These are phyloP conservation scores for Cettia cetti DNA, from an alignment of 2,113 vertebrate species.

Conservation along the genomic window DNA sequence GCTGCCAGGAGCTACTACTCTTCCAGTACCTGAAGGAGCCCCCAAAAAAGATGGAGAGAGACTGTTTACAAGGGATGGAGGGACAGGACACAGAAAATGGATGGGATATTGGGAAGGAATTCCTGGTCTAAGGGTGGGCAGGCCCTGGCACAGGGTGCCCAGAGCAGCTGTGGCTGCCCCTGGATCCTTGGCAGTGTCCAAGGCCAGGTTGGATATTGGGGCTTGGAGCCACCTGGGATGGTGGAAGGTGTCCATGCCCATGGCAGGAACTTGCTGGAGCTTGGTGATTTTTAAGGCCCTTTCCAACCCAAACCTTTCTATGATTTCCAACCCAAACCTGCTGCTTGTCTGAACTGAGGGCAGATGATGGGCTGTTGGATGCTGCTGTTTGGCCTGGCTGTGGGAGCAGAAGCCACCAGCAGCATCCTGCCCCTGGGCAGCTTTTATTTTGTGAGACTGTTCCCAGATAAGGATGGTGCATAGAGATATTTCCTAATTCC, in stretches of 20 bases:
- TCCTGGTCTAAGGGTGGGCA: fast-evolving
- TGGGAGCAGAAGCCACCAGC: not conserved
- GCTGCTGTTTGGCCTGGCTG: not conserved
- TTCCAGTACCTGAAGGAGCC: not conserved
- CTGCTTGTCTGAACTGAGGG: not conserved
- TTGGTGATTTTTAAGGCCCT: not conserved
- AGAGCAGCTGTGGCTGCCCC: not conserved
- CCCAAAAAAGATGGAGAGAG: too few relatives aligned
- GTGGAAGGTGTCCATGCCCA: not conserved
- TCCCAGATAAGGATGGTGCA: not conserved
- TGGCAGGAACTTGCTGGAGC: too few relatives aligned
- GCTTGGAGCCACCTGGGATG: fast-evolving
- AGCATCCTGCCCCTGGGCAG: not conserved
- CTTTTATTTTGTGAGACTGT: not conserved
- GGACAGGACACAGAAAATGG: not conserved
- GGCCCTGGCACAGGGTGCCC: not conserved
- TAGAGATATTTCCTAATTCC: not conserved
- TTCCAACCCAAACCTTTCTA: not conserved
- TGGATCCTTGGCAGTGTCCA: not conserved
- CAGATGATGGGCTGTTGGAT: fast-evolving
- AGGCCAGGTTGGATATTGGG: not conserved
- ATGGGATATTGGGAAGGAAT: not conserved
- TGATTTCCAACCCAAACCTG: not conserved
- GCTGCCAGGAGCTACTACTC: not conserved
- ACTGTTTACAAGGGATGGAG: not conserved